Evolutionary conservation across 2,113 vertebrate genomes (phyloP).

Genomic region (Crypturellus undulatus): DNA sequence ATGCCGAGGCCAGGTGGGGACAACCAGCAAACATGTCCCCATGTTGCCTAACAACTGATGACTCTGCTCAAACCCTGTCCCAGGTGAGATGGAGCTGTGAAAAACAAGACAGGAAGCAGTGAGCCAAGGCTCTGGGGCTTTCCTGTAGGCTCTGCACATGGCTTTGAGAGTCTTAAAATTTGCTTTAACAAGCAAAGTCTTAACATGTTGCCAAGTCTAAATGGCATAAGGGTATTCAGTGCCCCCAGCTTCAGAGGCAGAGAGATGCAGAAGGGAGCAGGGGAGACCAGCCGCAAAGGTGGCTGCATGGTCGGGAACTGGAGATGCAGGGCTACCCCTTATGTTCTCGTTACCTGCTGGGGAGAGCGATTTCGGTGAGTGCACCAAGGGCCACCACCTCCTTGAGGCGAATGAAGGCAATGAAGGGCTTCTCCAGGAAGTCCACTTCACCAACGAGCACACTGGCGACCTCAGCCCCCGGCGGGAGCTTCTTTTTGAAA

Average conservation of each 20-base stretch:
- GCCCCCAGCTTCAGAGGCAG: neutral
- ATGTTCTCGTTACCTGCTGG: conserved; percentile 75
- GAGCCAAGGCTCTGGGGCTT: neutral
- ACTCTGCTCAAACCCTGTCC: neutral
- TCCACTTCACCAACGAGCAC: conserved; percentile 78
- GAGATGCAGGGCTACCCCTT: rapidly evolving
- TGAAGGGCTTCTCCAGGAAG: conserved; percentile 77
- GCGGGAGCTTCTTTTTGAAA: conserved; percentile 76
- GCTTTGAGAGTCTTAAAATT: neutral
- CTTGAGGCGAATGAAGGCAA: conserved; percentile 76
- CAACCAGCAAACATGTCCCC: neutral
- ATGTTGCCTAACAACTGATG: neutral
- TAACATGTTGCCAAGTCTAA: neutral
- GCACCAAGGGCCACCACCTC: conserved; percentile 62
- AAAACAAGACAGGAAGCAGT: neutral
- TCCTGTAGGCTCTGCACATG: rapidly evolving
- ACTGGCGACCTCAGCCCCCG: conserved; percentile 71
- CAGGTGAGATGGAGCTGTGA: neutral
- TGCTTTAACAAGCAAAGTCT: neutral
- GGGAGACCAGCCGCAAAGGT: neutral
- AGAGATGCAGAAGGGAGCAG: neutral
- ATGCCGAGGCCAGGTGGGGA: neutral
- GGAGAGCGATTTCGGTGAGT: conserved; percentile 76
- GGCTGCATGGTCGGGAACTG: too few species aligned
- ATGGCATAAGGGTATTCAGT: too few species aligned